These are phyloP conservation scores for Passer domesticus DNA, from an alignment of 2,113 vertebrate species.

Conservation along the genomic window DNA sequence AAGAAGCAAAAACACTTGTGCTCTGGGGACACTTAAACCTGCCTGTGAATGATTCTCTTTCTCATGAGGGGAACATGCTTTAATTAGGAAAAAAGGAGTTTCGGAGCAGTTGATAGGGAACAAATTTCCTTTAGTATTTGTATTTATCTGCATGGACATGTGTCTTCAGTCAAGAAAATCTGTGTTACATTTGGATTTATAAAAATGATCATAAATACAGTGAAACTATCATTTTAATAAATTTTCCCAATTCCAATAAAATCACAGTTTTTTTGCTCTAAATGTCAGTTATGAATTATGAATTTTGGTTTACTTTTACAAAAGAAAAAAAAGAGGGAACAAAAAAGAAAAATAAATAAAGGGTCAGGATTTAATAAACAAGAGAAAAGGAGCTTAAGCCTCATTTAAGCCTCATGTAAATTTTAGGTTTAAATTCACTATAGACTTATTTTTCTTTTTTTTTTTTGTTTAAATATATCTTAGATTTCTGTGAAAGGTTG, in stretches of 20 bases:
- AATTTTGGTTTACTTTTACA: conserved; percentile 30
- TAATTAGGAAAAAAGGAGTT: conserved; percentile 9
- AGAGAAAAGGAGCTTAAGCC: conserved; percentile 32
- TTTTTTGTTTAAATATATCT: conserved; percentile 66
- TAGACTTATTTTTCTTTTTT: not conserved
- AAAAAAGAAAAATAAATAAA: not conserved
- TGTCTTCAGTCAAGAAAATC: not conserved
- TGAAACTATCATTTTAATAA: not conserved
- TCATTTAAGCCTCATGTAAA: conserved; percentile 14
- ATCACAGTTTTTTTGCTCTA: not conserved
- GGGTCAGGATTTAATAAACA: conserved; percentile 53
- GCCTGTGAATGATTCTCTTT: not conserved
- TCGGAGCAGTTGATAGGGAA: rapidly evolving
- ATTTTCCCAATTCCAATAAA: not conserved
- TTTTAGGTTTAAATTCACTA: conserved; percentile 65
- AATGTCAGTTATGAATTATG: conserved; percentile 46
- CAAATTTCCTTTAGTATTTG: not conserved
- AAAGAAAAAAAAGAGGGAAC: not conserved
- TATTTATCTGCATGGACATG: not conserved
- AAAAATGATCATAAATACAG: not conserved
- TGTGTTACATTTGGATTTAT: not conserved
- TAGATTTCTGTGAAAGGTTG: conserved; percentile 76
- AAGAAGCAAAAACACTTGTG: conserved; percentile 8
- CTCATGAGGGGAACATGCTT: not conserved
- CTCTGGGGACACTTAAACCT: conserved; percentile 13